These are phyloP conservation scores for Mastomys coucha DNA, from an alignment of 2,113 vertebrate species.

Conservation along the genomic window DNA sequence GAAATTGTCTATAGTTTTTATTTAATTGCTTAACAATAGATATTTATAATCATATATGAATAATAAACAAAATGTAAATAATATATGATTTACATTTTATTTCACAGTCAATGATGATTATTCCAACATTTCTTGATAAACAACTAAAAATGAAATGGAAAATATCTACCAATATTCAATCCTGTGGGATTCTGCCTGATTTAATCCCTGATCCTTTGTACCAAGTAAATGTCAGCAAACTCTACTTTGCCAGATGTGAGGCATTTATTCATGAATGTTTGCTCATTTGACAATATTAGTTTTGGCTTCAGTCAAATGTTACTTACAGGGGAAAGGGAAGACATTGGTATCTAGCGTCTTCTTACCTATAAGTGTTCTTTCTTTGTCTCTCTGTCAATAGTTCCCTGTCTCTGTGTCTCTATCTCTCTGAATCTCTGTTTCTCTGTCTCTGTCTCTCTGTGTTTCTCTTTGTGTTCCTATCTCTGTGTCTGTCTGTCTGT, in stretches of 20 bases:
- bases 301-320: conserved; percentile 83
- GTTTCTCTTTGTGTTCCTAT: not conserved
- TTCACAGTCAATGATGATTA: not conserved
- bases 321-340: conserved; percentile 65
- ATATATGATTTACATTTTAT: not conserved
- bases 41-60: not conserved
- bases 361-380: not conserved
- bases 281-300: conserved; percentile 81
- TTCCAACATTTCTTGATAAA: conserved; percentile 47
- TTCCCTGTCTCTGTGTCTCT: not conserved
- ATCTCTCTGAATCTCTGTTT: not conserved
- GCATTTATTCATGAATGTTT: conserved; percentile 80
- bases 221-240: conserved; percentile 85
- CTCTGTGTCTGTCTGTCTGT: not conserved
- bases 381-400: not conserved
- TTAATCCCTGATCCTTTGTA: conserved; percentile 77
- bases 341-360: conserved; percentile 61
- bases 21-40: not conserved
- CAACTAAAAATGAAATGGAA: conserved; percentile 15
- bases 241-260: conserved; percentile 81
- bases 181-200: conserved; percentile 69
- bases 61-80: not conserved
- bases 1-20: not conserved
- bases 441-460: not conserved
- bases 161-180: conserved; percentile 39